Evolutionary conservation across 2,797 vertebrate species (phyloP).

Genomic region (Salarias fasciatus): DNA sequence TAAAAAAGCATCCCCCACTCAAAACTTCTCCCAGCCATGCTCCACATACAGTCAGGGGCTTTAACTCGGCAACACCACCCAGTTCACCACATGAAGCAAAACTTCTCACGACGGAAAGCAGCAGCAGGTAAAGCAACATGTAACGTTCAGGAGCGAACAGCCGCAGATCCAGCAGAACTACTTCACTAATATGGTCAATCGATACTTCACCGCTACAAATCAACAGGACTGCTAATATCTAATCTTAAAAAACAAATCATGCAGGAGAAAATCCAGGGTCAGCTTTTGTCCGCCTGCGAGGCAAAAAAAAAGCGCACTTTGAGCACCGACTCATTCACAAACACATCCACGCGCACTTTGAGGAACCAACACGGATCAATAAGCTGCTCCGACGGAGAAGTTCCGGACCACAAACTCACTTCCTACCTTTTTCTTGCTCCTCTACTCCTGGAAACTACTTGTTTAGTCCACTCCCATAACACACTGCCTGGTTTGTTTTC

Average conservation of each 20-base stretch:
- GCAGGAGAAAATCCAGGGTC: background rate
- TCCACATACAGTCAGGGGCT: too few species aligned
- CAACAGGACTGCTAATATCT: conserved; percentile 13
- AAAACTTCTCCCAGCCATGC: too few species aligned
- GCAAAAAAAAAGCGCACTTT: background rate
- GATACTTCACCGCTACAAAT: background rate
- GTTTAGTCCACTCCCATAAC: conserved; percentile 68
- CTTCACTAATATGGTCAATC: too few species aligned
- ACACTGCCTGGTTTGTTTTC: conserved; percentile 47
- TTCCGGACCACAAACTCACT: conserved; percentile 23
- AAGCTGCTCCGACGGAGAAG: background rate
- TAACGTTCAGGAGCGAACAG: too few species aligned
- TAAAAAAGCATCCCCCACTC: too few species aligned
- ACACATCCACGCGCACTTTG: background rate
- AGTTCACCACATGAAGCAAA: too few species aligned
- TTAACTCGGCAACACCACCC: too few species aligned
- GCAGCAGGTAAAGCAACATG: too few species aligned
- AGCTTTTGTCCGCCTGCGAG: background rate
- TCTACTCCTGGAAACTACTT: conserved; percentile 65
- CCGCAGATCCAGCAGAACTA: too few species aligned
- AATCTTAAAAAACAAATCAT: background rate
- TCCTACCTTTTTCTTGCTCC: conserved; percentile 69
- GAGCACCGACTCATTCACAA: too few species aligned
- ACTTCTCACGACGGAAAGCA: too few species aligned
- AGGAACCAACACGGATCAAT: background rate